Percentiles rank a stretch among this genome's conserved stretches.
These are phyloP conservation scores for Drosophila kuntzei DNA, from an alignment of 2,888 invertebrate genomes.

Conservation along the genomic window DNA sequence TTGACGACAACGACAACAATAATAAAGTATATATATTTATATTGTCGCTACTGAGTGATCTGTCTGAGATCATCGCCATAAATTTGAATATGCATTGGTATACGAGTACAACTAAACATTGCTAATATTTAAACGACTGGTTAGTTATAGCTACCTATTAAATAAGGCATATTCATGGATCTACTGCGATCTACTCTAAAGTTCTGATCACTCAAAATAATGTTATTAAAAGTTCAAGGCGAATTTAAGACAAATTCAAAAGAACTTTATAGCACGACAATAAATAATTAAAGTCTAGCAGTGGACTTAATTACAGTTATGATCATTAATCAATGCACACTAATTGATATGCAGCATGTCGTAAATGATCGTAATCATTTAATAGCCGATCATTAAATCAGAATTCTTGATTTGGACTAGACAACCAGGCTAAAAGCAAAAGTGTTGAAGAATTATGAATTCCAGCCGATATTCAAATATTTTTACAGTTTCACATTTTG, in stretches of 20 bases:
- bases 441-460: conserved; percentile 54
- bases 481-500: conserved; percentile 65
- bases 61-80: conserved; percentile 70
- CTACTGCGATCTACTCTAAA: conserved; percentile 1
- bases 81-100: conserved; percentile 27
- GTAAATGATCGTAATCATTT: conserved; percentile 21
- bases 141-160: conserved; percentile 14
- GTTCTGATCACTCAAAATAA: background rate
- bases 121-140: conserved; percentile 25
- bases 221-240: conserved; percentile 36
- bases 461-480: conserved; percentile 39
- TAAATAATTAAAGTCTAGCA: conserved; percentile 19
- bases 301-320: conserved; percentile 53
- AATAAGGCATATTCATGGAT: conserved; percentile 2
- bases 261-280: conserved; percentile 6
- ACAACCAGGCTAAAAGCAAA: conserved; percentile 62
- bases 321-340: conserved; percentile 37
- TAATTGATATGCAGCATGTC: conserved; percentile 41
- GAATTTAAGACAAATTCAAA: background rate
- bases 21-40: conserved; percentile 21
- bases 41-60: conserved; percentile 53
- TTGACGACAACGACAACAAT: conserved; percentile 33
- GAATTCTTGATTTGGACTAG: conserved; percentile 16
- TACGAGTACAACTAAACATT: conserved; percentile 4
- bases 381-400: conserved; percentile 10